Percentiles rank a stretch among this genome's conserved stretches.
Conservation (phyloP, 2,797 vertebrate genomes). For the Hydrolagus colliei region DNA sequence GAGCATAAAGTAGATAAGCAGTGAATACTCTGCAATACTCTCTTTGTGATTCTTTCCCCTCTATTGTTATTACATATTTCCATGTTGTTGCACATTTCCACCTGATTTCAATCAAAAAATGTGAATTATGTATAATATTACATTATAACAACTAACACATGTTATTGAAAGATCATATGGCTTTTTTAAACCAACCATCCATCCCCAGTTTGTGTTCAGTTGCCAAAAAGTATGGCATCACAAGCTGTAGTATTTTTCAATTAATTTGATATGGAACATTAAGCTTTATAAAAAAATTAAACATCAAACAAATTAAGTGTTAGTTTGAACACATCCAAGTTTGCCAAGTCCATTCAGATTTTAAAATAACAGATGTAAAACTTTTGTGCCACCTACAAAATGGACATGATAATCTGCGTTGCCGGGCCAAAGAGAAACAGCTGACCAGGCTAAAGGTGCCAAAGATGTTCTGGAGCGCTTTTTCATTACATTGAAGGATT, state of each 20-base stretch:
- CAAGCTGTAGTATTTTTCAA: constrained; percentile 17
- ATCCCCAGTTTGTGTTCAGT: constrained; percentile 8
- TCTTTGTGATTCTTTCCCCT: background rate
- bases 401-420: too few relatives aligned
- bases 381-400: background rate
- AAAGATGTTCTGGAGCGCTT: too few relatives aligned
- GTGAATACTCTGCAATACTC: background rate
- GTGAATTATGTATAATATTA: constrained; percentile 19
- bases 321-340: background rate
- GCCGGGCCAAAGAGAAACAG: too few relatives aligned
- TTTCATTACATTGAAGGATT: too few relatives aligned
- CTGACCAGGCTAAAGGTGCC: too few relatives aligned
- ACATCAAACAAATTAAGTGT: background rate
- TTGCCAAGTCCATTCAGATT: background rate
- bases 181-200: constrained; percentile 25
- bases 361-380: background rate
- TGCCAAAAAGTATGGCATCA: constrained; percentile 29
- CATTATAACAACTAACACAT: constrained; percentile 30
- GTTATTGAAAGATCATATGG: constrained; percentile 22
- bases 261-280: constrained; percentile 18
- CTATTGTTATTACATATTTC: constrained; percentile 3
- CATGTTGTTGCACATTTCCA: constrained; percentile 21
- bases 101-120: constrained; percentile 29
- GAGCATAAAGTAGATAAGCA: background rate
- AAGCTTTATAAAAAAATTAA: constrained; percentile 20